Percentiles rank a stretch among this genome's conserved stretches.
Conservation (phyloP, 1,140 invertebrate species). For the Drosophila seguyi region DNA sequence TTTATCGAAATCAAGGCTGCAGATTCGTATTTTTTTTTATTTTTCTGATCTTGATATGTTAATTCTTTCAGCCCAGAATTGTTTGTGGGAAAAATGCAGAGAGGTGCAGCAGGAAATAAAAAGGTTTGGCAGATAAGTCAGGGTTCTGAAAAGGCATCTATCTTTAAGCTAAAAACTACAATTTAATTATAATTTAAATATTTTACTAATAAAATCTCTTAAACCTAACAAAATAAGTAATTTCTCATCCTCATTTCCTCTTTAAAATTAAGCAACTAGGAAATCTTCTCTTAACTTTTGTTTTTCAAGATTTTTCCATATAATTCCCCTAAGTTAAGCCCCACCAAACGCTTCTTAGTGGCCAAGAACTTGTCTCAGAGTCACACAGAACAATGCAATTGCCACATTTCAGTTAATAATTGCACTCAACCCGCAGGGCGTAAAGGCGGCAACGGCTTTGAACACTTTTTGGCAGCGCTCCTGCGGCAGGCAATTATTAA, state of each 20-base stretch:
- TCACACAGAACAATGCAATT: constrained; percentile 16
- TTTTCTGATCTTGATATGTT: constrained; percentile 40
- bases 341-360: not conserved
- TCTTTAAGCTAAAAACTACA: not conserved
- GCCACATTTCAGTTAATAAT: constrained; percentile 28
- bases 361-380: not conserved
- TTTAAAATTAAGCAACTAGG: no score
- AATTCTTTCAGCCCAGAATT: constrained; percentile 16
- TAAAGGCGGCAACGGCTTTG: constrained; percentile 19
- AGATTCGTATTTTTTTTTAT: constrained; percentile 2
- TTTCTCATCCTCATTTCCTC: not conserved
- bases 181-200: not conserved
- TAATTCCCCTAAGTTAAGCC: not conserved
- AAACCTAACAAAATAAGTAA: not conserved
- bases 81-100: not conserved
- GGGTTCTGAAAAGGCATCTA: no score
- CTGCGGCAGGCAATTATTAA: constrained; percentile 33
- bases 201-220: not conserved
- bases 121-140: not conserved
- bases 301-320: not conserved
- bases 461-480: constrained; percentile 23
- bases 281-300: not conserved
- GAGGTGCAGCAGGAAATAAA: constrained; percentile 6
- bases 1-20: constrained; percentile 46
- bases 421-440: constrained; percentile 19